These are phyloP conservation scores for Brachyistius frenatus DNA, from an alignment of 2,113 vertebrate genomes.

Conservation along the genomic window DNA sequence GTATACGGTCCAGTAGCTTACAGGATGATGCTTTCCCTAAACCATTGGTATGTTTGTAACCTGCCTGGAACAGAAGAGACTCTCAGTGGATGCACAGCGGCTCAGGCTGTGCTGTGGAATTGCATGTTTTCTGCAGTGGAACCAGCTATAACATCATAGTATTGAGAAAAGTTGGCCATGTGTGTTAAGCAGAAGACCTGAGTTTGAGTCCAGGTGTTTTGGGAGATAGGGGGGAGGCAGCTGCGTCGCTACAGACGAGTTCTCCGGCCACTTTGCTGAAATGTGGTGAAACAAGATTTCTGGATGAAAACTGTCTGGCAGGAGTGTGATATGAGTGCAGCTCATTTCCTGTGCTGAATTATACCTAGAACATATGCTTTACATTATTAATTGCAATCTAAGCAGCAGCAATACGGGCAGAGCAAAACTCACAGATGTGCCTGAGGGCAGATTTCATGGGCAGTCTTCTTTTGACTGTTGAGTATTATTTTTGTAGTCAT, in stretches of 20 bases:
- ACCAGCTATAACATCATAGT: slow-evolving; percentile 62
- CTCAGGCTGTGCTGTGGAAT: slow-evolving; percentile 55
- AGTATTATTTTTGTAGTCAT: slow-evolving; percentile 18
- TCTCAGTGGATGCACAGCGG: slow-evolving; percentile 52
- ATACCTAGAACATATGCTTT: slow-evolving; percentile 21
- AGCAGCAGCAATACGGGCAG: slow-evolving; percentile 35
- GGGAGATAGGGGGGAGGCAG: slow-evolving; percentile 58
- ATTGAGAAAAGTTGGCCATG: slow-evolving; percentile 65
- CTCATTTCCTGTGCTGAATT: slow-evolving; percentile 43
- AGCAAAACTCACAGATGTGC: slow-evolving; percentile 16
- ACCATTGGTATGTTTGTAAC: slow-evolving; percentile 52
- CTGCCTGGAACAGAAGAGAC: slow-evolving; percentile 58
- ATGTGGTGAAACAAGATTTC: slow-evolving; percentile 41
- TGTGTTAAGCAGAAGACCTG: slow-evolving; percentile 60
- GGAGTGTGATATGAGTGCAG: slow-evolving; percentile 32
- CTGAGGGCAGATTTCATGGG: slow-evolving; percentile 30
- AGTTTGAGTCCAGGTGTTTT: slow-evolving; percentile 68
- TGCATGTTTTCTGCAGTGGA: slow-evolving; percentile 73
- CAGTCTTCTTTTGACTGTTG: slow-evolving; percentile 15
- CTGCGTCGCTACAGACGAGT: slow-evolving; percentile 20
- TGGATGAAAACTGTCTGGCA: slow-evolving; percentile 19
- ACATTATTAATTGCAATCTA: slow-evolving; percentile 65
- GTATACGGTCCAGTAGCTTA: slow-evolving; percentile 47
- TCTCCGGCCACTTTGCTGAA: slow-evolving; percentile 34
- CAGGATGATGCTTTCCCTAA: slow-evolving; percentile 49